Conservation (phyloP, 2,113 vertebrate species). For the Dicrurus megarhynchus region DNA sequence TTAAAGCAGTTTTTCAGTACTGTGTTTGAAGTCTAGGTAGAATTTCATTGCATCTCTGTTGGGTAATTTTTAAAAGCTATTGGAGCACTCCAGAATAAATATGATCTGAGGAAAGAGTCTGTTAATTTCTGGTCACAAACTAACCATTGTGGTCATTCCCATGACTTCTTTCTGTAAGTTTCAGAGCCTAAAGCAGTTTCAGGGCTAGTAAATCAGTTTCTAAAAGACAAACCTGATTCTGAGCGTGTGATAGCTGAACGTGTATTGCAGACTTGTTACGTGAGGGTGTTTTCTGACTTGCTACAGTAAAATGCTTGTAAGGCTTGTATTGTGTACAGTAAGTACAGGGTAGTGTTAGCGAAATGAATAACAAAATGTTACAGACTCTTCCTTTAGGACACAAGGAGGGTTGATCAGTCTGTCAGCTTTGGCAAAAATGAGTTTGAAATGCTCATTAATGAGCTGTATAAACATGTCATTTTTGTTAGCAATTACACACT, state of each 20-base stretch:
- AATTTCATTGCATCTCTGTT: background rate
- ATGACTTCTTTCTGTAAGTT: background rate
- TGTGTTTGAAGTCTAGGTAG: background rate
- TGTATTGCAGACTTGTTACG: background rate
- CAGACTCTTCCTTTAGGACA: background rate
- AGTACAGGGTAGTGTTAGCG: background rate
- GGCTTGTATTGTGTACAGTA: background rate
- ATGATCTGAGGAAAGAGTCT: background rate
- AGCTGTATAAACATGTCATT: background rate
- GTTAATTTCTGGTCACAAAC: background rate
- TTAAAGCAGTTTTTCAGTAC: background rate
- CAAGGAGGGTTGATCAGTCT: background rate
- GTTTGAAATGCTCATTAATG: background rate
- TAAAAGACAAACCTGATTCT: background rate
- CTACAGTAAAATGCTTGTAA: background rate
- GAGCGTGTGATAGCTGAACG: background rate
- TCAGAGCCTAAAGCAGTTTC: background rate
- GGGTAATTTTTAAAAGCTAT: background rate
- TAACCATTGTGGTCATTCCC: background rate
- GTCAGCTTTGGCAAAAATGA: background rate
- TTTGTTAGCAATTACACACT: background rate
- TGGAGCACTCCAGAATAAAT: background rate
- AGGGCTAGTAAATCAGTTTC: background rate
- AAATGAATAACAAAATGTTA: background rate
- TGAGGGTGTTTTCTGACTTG: background rate